Evolutionary conservation across 2,888 invertebrate species (phyloP).

Genomic region (Muschampia plurimacula): DNA sequence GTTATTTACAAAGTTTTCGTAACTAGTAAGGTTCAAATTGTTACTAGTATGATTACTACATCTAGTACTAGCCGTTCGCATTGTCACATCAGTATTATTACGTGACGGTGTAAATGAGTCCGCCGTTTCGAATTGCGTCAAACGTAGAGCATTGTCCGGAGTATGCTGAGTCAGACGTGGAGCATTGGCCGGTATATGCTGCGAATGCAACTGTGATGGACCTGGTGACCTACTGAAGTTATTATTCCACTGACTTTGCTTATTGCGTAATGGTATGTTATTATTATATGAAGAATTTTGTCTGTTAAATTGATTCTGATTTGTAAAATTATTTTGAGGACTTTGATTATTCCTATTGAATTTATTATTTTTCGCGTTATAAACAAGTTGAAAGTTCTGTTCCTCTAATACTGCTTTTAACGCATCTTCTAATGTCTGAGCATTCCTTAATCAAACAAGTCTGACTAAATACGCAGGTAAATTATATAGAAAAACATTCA

Average conservation of each 20-base stretch:
- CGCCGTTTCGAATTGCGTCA: background rate
- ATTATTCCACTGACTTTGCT: background rate
- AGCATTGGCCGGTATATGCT: constrained; percentile 3
- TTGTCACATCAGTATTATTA: constrained; percentile 13
- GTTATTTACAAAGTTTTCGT: background rate
- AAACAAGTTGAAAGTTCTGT: constrained; percentile 34
- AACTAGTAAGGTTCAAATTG: background rate
- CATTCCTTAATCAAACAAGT: constrained; percentile 36
- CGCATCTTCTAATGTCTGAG: constrained; percentile 39
- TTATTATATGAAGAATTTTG: no score
- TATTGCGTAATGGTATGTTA: no score
- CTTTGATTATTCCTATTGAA: background rate
- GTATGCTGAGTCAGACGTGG: background rate
- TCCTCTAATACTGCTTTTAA: constrained; percentile 40
- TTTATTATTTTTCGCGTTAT: constrained; percentile 24
- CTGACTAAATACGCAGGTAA: constrained; percentile 40
- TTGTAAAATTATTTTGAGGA: no score
- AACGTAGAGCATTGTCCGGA: background rate
- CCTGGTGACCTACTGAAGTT: constrained; percentile 12
- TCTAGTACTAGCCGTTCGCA: constrained; percentile 17
- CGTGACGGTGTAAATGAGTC: background rate
- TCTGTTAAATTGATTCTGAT: no score
- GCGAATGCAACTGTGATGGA: background rate
- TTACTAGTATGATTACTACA: background rate
- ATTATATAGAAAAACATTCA: constrained; percentile 43